A percentile compares a stretch with the other conserved stretches of the same genome.
phyloP scores from a whole-genome alignment of 2,888 invertebrate genomes.

The Acrobasis repandana region DNA sequence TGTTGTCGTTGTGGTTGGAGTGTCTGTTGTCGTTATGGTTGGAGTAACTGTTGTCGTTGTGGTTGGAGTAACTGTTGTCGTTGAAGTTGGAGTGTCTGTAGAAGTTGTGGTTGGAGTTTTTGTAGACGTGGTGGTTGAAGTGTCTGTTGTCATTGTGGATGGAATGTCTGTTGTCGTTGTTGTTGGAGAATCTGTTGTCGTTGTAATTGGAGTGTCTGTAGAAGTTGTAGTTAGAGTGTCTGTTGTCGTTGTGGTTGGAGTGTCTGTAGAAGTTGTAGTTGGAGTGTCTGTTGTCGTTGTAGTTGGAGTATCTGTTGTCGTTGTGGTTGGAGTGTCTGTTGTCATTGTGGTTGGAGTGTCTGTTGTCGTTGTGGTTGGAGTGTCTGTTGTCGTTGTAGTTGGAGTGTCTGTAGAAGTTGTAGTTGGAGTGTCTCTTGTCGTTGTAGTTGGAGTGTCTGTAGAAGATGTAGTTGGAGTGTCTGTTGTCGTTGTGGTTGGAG shows the following conservation, averaged over 20 bases:
- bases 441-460: conserved; percentile 7
- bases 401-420: conserved; percentile 10
- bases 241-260: conserved; percentile 11
- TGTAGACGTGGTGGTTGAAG: too few species aligned
- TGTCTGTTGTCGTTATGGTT: conserved; percentile 4
- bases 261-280: too few species aligned
- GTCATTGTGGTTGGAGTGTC: not conserved
- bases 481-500: conserved; percentile 9
- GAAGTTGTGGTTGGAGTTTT: too few species aligned
- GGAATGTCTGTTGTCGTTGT: too few species aligned
- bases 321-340: conserved; percentile 12
- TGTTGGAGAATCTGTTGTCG: too few species aligned
- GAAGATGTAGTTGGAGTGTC: not conserved
- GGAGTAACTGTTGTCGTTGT: conserved; percentile 13
- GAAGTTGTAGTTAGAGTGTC: too few species aligned
- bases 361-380: not conserved
- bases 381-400: not conserved
- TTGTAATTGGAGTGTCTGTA: too few species aligned
- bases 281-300: too few species aligned
- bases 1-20: conserved; percentile 13
- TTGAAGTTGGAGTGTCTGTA: too few species aligned
- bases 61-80: too few species aligned
- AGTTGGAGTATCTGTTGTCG: not conserved
- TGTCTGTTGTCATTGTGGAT: too few species aligned
- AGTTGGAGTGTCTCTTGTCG: conserved; percentile 20